phyloP scores from a whole-genome alignment of 2,797 vertebrate species.

The Channallabes apus region DNA sequence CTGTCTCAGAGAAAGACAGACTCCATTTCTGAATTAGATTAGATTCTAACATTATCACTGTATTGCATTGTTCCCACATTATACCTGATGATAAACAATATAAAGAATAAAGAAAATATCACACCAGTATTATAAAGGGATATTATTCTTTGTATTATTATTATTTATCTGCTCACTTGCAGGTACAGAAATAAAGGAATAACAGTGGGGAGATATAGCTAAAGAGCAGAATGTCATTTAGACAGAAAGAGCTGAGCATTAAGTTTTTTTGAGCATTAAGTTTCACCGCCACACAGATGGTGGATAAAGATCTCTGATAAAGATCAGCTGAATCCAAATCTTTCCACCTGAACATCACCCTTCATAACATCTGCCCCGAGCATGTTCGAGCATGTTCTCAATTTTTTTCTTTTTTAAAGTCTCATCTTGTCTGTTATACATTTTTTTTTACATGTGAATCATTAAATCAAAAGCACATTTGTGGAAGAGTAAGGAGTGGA shows the following conservation, averaged over 20 bases:
- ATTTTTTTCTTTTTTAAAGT: not conserved
- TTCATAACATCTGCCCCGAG: not conserved
- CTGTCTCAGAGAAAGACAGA: too few relatives aligned
- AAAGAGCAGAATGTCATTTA: not conserved
- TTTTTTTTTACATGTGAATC: constrained; percentile 1
- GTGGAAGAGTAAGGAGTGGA: constrained; percentile 7
- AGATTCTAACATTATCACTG: not conserved
- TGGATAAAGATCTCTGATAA: constrained; percentile 12
- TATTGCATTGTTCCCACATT: not conserved
- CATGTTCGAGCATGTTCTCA: not conserved
- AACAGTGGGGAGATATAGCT: not conserved
- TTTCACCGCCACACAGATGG: not conserved
- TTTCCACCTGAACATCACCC: not conserved
- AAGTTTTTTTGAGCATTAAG: not conserved
- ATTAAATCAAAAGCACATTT: constrained; percentile 26
- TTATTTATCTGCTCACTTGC: constrained; percentile 9
- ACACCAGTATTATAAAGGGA: constrained; percentile 7
- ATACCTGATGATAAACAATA: not conserved
- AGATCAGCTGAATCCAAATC: not conserved
- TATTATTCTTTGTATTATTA: constrained; percentile 21
- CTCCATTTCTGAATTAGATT: not conserved
- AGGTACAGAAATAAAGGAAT: not conserved
- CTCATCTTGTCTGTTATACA: not conserved
- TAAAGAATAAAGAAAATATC: constrained; percentile 8
- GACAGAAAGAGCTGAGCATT: not conserved